Conservation (phyloP, 2,797 vertebrate species). For the Vultur gryphus region DNA sequence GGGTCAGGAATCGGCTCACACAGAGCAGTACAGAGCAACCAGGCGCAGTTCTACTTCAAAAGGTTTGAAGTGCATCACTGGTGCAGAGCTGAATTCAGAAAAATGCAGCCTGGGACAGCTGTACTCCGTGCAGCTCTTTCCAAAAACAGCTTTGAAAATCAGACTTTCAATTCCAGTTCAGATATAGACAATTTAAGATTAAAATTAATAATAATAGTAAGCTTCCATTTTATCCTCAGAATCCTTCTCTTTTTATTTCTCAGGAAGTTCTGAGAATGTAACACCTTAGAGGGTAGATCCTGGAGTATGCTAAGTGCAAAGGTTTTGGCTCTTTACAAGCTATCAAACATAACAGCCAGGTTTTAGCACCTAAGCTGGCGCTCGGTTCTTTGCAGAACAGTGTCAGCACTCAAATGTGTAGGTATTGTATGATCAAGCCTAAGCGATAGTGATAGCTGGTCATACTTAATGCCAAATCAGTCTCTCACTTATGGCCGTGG, state of each 20-base stretch:
- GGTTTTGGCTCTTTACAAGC: neutral
- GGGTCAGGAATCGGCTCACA: neutral
- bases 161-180: neutral
- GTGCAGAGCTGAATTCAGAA: conserved; percentile 5
- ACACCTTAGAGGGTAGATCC: neutral
- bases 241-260: neutral
- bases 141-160: conserved; percentile 63
- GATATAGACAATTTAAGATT: neutral
- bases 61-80: conserved; percentile 26
- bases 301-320: neutral
- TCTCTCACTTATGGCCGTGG: neutral
- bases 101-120: conserved; percentile 55
- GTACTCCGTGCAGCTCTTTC: conserved; percentile 57
- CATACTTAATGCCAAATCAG: neutral
- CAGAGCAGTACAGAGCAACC: conserved; percentile 61
- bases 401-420: neutral
- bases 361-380: neutral
- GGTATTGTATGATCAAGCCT: neutral
- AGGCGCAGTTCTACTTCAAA: conserved; percentile 69
- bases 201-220: neutral
- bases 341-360: neutral
- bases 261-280: neutral
- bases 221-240: neutral
- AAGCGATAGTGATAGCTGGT: neutral
- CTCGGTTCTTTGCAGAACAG: neutral